Base-by-base conservation (phyloP, 2,113 vertebrate species). In the Gracilinanus agilis region DNA sequence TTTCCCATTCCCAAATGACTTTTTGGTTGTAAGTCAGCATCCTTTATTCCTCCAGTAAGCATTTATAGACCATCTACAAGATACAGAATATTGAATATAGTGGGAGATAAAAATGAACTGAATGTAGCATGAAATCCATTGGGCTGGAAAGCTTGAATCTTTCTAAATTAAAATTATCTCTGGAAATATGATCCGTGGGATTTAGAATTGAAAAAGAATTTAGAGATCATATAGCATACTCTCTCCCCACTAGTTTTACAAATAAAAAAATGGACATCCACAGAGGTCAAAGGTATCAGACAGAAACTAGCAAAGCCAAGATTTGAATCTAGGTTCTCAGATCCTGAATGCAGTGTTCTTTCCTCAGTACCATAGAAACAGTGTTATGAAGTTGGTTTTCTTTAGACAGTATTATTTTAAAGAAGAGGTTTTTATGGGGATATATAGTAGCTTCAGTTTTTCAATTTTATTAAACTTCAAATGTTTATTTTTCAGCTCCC, bases 401-500 rank as follows among this genome's bases (percentile, higher is more conserved):
- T 40, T 40, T 40, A 83, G 34, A 21, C 13, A 49, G 49, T 9
- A 27, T 94, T 75, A 44, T 90, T 92, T 96, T 75, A 53, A 89
- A 95, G 67, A 88, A 93, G 24, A 88, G 11, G 0, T 67, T 96
- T 95, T 96, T 90, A 19, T 75, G 61, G 94, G 95, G 49, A 90
- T 88, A 90, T 93, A 16, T 0, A 27, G 21, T 95, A 92, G 53
- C 24, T 96, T 24, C 24, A n/a, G 11, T 92, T 61, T 24, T 27
- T 93, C 94, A 75, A 91, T 97, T 96, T 95, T 92, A 98, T 96
- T 94, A 27, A 92, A 5, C 91, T 92, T 93, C 92, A 89, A 94
- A 96, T 98, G 21, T 97, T 95, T 83, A 83, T 83, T 95, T 99
- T 98, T 97, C 98, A 99, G 99, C 99, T 99, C 89, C 99, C 99